Evolutionary conservation across 2,113 vertebrate genomes (phyloP).

Genomic region (Calidris pygmaea): DNA sequence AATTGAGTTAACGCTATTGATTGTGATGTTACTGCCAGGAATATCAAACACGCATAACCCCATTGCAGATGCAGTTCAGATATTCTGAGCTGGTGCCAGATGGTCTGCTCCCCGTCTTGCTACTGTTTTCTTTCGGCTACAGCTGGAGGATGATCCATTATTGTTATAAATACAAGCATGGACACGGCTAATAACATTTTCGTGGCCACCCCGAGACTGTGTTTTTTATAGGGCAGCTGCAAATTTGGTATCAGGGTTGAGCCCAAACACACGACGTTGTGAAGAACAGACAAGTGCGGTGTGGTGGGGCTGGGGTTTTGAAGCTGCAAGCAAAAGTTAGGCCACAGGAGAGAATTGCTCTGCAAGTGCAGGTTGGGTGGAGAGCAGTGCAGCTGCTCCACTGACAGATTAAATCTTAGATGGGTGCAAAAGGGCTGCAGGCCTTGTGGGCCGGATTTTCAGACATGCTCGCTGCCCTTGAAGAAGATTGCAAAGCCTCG

Average conservation of each 20-base stretch:
- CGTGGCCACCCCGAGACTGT: background rate
- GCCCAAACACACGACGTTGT: background rate
- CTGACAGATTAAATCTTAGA: background rate
- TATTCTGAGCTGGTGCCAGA: slow-evolving; percentile 47
- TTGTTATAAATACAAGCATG: background rate
- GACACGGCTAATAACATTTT: background rate
- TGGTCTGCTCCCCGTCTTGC: slow-evolving; percentile 8
- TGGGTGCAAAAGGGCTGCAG: background rate
- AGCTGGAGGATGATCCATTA: background rate
- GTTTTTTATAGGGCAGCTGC: background rate
- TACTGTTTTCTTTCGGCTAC: slow-evolving; percentile 12
- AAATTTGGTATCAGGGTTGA: background rate
- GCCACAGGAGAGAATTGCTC: background rate
- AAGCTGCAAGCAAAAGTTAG: background rate
- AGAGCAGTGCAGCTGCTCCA: background rate
- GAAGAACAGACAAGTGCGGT: background rate
- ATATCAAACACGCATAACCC: slow-evolving; percentile 18
- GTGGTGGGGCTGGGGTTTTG: background rate
- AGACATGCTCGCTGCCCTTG: fast-evolving
- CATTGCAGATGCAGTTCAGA: slow-evolving; percentile 31
- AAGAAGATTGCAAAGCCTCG: background rate
- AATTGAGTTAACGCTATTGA: slow-evolving; percentile 50
- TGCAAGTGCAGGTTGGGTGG: background rate
- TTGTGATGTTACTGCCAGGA: slow-evolving; percentile 52
- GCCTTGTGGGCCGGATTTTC: background rate